Base-by-base conservation (phyloP, 2,888 invertebrate species). In the Plebejus argus region DNA sequence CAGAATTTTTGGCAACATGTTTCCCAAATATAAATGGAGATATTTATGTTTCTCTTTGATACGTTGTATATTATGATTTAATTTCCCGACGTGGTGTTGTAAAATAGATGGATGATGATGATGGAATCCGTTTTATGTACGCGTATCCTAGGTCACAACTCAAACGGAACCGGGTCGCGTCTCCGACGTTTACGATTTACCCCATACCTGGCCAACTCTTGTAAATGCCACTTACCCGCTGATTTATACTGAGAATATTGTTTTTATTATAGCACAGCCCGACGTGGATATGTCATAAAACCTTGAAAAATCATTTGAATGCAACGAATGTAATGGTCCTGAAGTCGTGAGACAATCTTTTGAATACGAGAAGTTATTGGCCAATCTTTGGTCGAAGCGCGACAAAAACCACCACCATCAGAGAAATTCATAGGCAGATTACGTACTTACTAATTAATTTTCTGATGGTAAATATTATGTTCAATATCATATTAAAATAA, bases 171-270 rank as follows among this genome's bases (percentile, higher is more conserved):
- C 81, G 82, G 81, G 80, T 82, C 81, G 80, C 78, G 45, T 85
- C 83, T 84, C 85, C 85, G 91, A 92, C 90, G 83, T 93, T 93
- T 92, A 93, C 92, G 93, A 92, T 91, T 90, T 87, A 86, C 87
- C 86, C 88, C 89, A 87, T 86, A 85, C 89, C 84, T 81, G 84
- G 81, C 81, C 85, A 84, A 85, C 84, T 89, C 89, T 88, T 87
- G 90, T 92, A 93, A 92, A 92, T 87, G 93, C 91, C 92, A 92
- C 90, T 92, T 92, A 91, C 85, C 82, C 80, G 86, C 84, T 90
- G 92, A 93, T 93, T 92, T 93, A 93, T 89, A 82, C 71, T 39
- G 35, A 85, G 85, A 82, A 81, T 83, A 82, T 83, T 82, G 82
- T 81, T 80, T 82, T 83, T 83, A 82, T 84, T 84, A 83, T 35